Evolutionary conservation across 53 echinoderm and acorn worm genomes (phyloP), one percentile per base, ranked within the genome.

Genomic region (Paracentrotus lividus): DNA sequence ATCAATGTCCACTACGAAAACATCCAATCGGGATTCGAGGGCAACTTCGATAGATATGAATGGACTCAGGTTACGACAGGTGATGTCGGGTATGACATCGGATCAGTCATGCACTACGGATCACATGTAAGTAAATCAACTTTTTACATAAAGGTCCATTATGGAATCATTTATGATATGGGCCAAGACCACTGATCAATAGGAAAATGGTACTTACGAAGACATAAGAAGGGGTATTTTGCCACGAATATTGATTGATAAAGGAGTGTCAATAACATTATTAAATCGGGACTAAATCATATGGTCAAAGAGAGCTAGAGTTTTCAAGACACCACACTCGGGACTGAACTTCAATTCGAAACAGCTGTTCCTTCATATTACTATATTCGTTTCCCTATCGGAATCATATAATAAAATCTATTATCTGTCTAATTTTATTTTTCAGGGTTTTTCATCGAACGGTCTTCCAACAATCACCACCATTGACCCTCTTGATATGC

Each of bases 21-120:
- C 90, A 84, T 95, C 43, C 67, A 47, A 13, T 10, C 42, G 1
- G 85, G 90, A 26, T 29, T 29, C 13, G 90, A 44, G 20, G n/a
- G 51, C 40, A 78, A 95, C 44, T 95, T 95, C 53, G 90, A 42
- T 42, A 95, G 93, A 85, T 95, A 95, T 81, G 7, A 20, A 24
- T 60, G 36, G 65, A 67, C 45, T 26, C 27, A 47, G 18, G 93
- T 93, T 27, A 66, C 51, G 47, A 92, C 86, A 45, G 31, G 69
- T 36, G 87, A 54, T 34, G 92, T 95, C 33, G 85, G 55, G 47
- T 95, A 95, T 78, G 95, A 95, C 64, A 56, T 85, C 40, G 68
- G 91, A 13, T 95, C 95, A 27, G 54, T 95, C 51, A 95, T 95
- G 95, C 95, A 95, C 54, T 95, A 95, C 23, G 94, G 91, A 21